Evolutionary conservation across 1,140 invertebrate genomes (phyloP).

Genomic region (Drosophila erecta): DNA sequence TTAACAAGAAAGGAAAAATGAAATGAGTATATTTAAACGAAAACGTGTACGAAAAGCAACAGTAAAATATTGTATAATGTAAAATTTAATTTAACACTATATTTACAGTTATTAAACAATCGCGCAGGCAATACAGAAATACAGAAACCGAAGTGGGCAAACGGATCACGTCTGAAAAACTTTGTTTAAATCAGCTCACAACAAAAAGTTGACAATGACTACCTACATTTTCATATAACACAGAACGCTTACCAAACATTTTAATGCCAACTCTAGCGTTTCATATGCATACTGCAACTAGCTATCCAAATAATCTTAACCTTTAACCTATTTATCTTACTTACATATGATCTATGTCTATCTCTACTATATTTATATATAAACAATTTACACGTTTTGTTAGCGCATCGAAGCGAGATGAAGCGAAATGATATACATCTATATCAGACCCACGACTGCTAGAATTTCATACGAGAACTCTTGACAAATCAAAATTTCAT

Average conservation of each 20-base stretch:
- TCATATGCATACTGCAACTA: conserved; percentile 72
- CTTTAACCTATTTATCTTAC: conserved; percentile 56
- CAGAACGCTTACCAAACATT: conserved; percentile 62
- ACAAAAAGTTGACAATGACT: conserved; percentile 24
- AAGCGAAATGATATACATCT: conserved; percentile 55
- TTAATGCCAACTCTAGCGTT: conserved; percentile 71
- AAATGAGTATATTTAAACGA: conserved; percentile 56
- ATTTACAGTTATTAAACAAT: conserved; percentile 64
- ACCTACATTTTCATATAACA: conserved; percentile 51
- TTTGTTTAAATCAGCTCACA: conserved; percentile 18
- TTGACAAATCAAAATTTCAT: conserved; percentile 81
- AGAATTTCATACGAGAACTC: conserved; percentile 82
- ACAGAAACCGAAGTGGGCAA: conserved; percentile 6
- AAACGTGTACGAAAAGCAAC: conserved; percentile 81
- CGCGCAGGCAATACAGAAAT: conserved; percentile 10
- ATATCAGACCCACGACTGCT: conserved; percentile 74
- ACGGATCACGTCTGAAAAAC: background rate
- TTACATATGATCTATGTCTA: conserved; percentile 73
- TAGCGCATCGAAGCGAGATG: conserved; percentile 74
- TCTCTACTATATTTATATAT: conserved; percentile 71
- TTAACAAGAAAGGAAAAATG: conserved; percentile 41
- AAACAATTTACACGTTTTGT: conserved; percentile 74
- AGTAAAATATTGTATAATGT: conserved; percentile 77
- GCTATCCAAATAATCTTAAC: conserved; percentile 58
- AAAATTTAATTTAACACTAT: conserved; percentile 61